A percentile compares a stretch with the other conserved stretches of the same genome.
These are phyloP conservation scores for Pelmatolapia mariae DNA, from an alignment of 2,113 vertebrate species.

Conservation along the genomic window DNA sequence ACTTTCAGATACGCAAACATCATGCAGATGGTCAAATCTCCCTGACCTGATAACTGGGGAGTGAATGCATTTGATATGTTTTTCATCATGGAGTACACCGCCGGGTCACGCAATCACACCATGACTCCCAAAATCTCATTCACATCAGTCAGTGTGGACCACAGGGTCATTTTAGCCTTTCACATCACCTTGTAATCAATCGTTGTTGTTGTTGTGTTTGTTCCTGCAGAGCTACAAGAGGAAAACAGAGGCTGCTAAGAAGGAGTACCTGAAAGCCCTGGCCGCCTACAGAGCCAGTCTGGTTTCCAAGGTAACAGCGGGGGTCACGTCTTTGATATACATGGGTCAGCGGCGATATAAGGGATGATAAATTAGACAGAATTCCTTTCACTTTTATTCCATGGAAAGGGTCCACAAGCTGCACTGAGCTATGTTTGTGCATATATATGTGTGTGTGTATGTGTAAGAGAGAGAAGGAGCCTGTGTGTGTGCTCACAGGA, in stretches of 20 bases:
- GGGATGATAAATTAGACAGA: conserved; percentile 75
- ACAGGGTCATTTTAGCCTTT: conserved; percentile 36
- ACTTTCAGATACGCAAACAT: not conserved
- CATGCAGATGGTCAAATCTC: not conserved
- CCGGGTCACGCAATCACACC: conserved; percentile 13
- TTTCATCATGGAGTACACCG: not conserved
- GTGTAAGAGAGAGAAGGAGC: not conserved
- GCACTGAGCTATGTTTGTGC: not conserved
- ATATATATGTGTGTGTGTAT: not conserved
- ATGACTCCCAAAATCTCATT: conserved; percentile 19
- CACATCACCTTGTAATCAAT: conserved; percentile 53
- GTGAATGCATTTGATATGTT: conserved; percentile 6
- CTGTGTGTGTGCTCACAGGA: conserved; percentile 27
- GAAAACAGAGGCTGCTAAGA: conserved; percentile 99
- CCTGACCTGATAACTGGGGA: not conserved
- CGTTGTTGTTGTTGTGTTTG: conserved; percentile 62
- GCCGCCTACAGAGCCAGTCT: conserved; percentile 97
- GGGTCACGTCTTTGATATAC: conserved; percentile 76
- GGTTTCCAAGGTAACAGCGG: conserved; percentile 93
- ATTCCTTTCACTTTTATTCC: conserved; percentile 58
- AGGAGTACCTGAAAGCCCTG: conserved; percentile 98
- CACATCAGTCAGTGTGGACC: conserved; percentile 21
- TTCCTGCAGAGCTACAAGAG: conserved; percentile 94
- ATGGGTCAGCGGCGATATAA: conserved; percentile 74
- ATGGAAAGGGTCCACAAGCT: conserved; percentile 35